Base-by-base conservation (phyloP, 2,113 vertebrate genomes). In the Platycercus adscitus region DNA sequence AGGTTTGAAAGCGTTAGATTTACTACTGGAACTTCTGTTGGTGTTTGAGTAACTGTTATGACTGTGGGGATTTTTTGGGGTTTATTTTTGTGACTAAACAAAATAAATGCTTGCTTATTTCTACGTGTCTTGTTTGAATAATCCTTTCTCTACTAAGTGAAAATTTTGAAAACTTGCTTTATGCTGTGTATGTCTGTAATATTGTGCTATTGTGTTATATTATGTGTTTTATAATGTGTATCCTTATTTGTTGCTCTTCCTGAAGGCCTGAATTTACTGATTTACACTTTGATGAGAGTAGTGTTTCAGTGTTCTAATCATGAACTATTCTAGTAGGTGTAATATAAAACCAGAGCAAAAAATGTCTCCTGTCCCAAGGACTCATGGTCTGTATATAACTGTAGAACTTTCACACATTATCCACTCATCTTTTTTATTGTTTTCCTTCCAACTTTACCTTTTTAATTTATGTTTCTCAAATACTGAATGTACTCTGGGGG, bases 61-160 rank as follows among this genome's bases (percentile, higher is more conserved):
- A 33, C 5, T 14, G 0, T 1, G 10, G 0, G 1, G 16, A 3
- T 2, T 18, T 23, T 89, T 44, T 28, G 0, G 0, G 5, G 41
- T 71, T 41, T 7, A 1, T 52, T 72, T 76, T 75, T 47, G 10
- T 12, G 46, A 29, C 15, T 37, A 39, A 83, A 53, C 3, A 41
- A 47, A 76, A 20, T 33, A 23, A 89, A 68, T 41, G 7, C 2
- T 85, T 63, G 8, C 2, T 18, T 78, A 52, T 39, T 47, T 61
- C 7, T 33, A 14, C 3, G 33, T 33, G 23, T 0, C 3, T 78
- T 49, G 3, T 43, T 73, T 86, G 26, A 86, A 64, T 24, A 56
- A 5, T 10, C 2, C 10, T 70, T 64, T 39, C 17, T 47, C 26
- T 46, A 53, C 6, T 10, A 71, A 44, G 7, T 33, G 20, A 31